These are phyloP conservation scores for Scytalopus superciliaris DNA, from an alignment of 2,113 vertebrate species.

Conservation along the genomic window DNA sequence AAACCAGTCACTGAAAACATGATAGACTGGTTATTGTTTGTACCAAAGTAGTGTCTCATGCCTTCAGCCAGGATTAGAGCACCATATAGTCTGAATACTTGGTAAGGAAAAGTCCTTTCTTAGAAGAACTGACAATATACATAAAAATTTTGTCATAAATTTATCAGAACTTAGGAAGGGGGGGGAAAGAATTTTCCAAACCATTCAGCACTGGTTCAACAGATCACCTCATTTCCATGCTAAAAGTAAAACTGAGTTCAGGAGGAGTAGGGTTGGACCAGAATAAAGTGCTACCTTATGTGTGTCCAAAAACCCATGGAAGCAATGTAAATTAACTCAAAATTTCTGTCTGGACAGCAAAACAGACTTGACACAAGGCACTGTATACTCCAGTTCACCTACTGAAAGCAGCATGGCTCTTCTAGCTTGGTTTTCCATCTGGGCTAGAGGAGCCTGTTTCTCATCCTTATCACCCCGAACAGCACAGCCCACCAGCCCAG, in stretches of 20 bases:
- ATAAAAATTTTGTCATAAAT: neutral
- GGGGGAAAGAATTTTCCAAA: neutral
- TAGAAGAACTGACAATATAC: neutral
- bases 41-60: neutral
- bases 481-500: neutral
- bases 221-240: neutral
- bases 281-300: neutral
- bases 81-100: neutral
- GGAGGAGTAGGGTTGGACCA: neutral
- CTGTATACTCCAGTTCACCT: neutral
- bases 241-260: neutral
- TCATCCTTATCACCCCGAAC: neutral
- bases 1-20: neutral
- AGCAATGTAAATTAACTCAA: neutral
- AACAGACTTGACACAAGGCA: neutral
- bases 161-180: neutral
- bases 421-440: neutral
- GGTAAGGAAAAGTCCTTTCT: neutral
- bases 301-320: neutral
- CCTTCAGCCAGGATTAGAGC: neutral
- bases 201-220: neutral
- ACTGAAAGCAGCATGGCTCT: neutral
- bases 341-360: neutral
- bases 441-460: neutral
- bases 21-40: neutral